Percentiles rank a stretch among this genome's conserved stretches.
Evolutionary conservation across 1,140 invertebrate genomes (phyloP).

Genomic region (Drosophila athabasca): DNA sequence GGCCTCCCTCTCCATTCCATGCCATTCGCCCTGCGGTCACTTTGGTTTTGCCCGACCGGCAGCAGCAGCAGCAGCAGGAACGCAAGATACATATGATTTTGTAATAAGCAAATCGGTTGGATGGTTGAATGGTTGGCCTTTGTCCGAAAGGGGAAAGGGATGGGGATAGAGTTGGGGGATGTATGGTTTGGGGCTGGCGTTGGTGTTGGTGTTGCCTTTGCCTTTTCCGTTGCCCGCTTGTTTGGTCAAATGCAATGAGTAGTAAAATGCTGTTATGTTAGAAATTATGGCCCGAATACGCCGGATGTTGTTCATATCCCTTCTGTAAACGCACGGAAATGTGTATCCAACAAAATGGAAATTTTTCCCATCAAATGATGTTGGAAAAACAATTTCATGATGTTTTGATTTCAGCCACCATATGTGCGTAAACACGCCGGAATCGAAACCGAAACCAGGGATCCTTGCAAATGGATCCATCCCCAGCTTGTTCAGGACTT

Average conservation of each 20-base stretch:
- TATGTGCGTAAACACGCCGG: slow-evolving; percentile 63
- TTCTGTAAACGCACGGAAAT: slow-evolving; percentile 79
- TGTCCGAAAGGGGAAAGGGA: not conserved
- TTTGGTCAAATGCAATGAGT: slow-evolving; percentile 80
- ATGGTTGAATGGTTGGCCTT: slow-evolving; percentile 10
- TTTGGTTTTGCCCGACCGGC: slow-evolving; percentile 45
- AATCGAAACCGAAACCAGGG: not conserved
- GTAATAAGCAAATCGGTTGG: slow-evolving; percentile 75
- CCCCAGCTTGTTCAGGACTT: slow-evolving; percentile 15
- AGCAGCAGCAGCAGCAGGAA: slow-evolving; percentile 6
- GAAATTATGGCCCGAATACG: slow-evolving; percentile 73
- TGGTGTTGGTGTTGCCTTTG: too few relatives aligned
- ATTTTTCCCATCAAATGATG: slow-evolving; percentile 61
- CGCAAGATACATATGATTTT: slow-evolving; percentile 74
- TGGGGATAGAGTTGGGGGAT: not conserved
- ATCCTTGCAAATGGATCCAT: not conserved
- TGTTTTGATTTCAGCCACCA: slow-evolving; percentile 75
- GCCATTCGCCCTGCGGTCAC: slow-evolving; percentile 65
- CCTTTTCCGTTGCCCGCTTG: not conserved
- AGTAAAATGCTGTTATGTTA: slow-evolving; percentile 77
- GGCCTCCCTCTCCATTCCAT: not conserved
- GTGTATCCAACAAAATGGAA: slow-evolving; percentile 61
- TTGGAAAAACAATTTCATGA: slow-evolving; percentile 80
- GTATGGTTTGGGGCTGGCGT: too few relatives aligned
- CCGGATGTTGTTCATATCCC: slow-evolving; percentile 82